These are phyloP conservation scores for Heterodera schachtii DNA, from an alignment of 1,140 invertebrate genomes.

Conservation along the genomic window DNA sequence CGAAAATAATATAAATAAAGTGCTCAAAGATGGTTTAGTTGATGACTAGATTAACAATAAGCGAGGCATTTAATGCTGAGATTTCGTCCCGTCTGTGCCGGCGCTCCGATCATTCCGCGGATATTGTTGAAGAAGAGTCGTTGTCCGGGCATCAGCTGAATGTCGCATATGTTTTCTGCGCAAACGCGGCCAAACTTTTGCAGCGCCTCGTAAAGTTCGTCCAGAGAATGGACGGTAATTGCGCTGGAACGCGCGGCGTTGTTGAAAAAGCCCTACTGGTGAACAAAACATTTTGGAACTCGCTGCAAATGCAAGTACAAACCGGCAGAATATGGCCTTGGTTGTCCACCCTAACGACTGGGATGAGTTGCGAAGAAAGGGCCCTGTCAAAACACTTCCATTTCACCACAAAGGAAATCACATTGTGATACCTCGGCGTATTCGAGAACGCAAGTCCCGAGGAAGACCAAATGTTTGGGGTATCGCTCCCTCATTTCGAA, in stretches of 20 bases:
- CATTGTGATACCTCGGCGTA: slow-evolving; percentile 26
- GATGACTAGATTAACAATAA: slow-evolving; percentile 3
- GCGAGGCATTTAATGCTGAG: slow-evolving; percentile 35
- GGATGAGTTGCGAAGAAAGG: slow-evolving; percentile 36
- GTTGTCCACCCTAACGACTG: slow-evolving; percentile 21
- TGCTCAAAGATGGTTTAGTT: too few species aligned
- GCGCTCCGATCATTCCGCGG: slow-evolving; percentile 40
- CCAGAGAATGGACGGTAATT: slow-evolving; percentile 46
- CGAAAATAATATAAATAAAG: too few species aligned
- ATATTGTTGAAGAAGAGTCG: slow-evolving; percentile 45
- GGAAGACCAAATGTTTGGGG: slow-evolving; percentile 39
- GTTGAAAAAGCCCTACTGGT: slow-evolving; percentile 45
- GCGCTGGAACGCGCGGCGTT: slow-evolving; percentile 39
- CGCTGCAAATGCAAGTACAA: slow-evolving; percentile 2
- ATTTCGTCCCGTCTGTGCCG: slow-evolving; percentile 35
- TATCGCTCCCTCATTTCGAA: slow-evolving; percentile 16
- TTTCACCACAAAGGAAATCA: neutral
- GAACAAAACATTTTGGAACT: neutral
- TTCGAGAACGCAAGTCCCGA: slow-evolving; percentile 30
- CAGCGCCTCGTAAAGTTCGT: slow-evolving; percentile 37
- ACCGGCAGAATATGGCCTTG: slow-evolving; percentile 40
- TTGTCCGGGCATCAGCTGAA: slow-evolving; percentile 38
- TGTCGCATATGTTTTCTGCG: slow-evolving; percentile 27
- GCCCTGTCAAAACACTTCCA: neutral
- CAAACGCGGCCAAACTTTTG: slow-evolving; percentile 48